phyloP scores from a whole-genome alignment of 2,113 vertebrate genomes.

The Oncorhynchus tshawytscha region DNA sequence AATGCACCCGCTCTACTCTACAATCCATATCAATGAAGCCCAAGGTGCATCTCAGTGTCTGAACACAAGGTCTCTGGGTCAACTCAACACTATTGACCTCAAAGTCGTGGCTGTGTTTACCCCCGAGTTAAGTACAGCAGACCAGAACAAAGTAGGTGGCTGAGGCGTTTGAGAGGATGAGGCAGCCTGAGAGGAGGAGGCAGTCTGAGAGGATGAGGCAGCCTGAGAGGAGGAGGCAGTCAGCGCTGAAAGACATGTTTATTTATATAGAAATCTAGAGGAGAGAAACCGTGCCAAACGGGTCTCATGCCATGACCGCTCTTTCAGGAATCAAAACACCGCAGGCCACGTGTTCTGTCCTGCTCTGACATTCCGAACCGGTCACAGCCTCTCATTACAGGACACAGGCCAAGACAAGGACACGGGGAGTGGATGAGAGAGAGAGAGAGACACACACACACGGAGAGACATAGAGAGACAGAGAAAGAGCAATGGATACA shows the following conservation, averaged over 20 bases:
- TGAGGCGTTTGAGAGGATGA: not conserved
- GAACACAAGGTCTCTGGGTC: not conserved
- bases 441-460: too few relatives aligned
- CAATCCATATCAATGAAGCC: too few relatives aligned
- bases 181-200: not conserved
- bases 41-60: not conserved
- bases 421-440: not conserved
- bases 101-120: too few relatives aligned
- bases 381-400: constrained; percentile 46
- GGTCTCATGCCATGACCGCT: constrained; percentile 26
- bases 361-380: constrained; percentile 70
- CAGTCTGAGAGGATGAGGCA: not conserved
- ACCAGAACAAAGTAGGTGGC: not conserved
- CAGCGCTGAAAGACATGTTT: constrained; percentile 41
- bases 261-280: constrained; percentile 58
- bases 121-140: not conserved
- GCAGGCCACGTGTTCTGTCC: constrained; percentile 41
- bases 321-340: constrained; percentile 46
- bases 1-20: too few relatives aligned
- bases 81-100: too few relatives aligned
- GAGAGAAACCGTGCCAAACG: constrained; percentile 35
- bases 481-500: not conserved
- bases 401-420: constrained; percentile 14
- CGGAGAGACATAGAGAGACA: not conserved
- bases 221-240: not conserved